Evolutionary conservation across 1,140 invertebrate genomes (phyloP), one percentile per base, ranked within the genome.

Genomic region (Harlomillsia oculata): DNA sequence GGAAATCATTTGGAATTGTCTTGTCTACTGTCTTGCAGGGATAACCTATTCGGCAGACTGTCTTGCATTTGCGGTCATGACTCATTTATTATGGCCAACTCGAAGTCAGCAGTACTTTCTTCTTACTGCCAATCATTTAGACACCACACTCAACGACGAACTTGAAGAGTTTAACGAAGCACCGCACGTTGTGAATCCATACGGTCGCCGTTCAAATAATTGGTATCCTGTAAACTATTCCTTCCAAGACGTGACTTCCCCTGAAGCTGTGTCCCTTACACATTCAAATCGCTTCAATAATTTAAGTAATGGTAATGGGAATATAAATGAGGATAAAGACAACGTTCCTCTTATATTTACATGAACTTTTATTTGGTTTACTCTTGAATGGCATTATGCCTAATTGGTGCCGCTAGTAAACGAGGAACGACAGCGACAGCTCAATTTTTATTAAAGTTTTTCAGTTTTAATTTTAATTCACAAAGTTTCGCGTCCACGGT

Each of bases 11-110:
- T 44, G 23, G n/a, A 44, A 14, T 25, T 5, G n/a, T 28, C 1
- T 25, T 29, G 2, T 48, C 34, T 62, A 23, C 61, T 53, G 43
- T 21, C 20, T 32, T 36, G 25, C 60, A 92, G 92, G 89, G 68
- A 93, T 96, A 63, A 91, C 88, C 30, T 91, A 92, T 69, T 91
- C 89, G 30, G 90, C 88, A 1, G 90, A 97, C 69, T 92, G 91
- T 71, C 78, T 96, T 61, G 91, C 91, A 18, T 94, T 90, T 72
- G 88, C 87, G 67, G 85, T 94, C 5, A 89, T 96, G 84, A 83
- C 91, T 0, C 90, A 95, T 71, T 75, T 96, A 48, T 73, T 96
- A 53, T 96, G 91, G 90, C 92, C 91, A 16, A 89, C 87, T 39
- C 74, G 87, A 56, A 87, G 85, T 28, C 86, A 92, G 63, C 87